phyloP scores from a whole-genome alignment of 2,113 vertebrate species.

The Crocuta crocuta region DNA sequence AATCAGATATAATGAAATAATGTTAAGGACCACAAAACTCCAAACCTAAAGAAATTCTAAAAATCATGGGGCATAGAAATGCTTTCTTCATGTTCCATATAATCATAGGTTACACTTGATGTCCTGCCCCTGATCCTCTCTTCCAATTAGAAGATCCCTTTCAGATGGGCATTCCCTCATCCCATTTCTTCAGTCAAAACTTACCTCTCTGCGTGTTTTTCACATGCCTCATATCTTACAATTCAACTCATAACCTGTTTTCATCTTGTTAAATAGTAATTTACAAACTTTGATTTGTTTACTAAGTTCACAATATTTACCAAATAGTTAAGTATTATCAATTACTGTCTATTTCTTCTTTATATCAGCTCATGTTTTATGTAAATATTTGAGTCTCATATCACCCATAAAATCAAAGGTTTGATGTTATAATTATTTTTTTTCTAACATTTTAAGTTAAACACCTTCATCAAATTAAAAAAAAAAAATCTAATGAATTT shows the following conservation, averaged over 20 bases:
- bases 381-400: not conserved
- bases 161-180: not conserved
- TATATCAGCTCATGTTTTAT: not conserved
- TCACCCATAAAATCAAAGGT: not conserved
- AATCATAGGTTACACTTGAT: not conserved
- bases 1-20: not conserved
- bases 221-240: not conserved
- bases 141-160: not conserved
- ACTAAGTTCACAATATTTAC: not conserved
- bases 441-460: slow-evolving; percentile 27
- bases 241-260: not conserved
- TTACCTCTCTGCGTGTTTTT: not conserved
- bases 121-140: not conserved
- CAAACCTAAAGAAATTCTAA: not conserved
- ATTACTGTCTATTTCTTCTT: slow-evolving; percentile 10
- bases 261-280: not conserved
- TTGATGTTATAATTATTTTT: not conserved
- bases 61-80: not conserved
- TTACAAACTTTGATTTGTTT: slow-evolving; percentile 18
- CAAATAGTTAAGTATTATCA: not conserved
- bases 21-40: not conserved
- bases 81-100: not conserved
- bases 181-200: not conserved
- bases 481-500: slow-evolving; percentile 4
- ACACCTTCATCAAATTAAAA: not conserved